Base-by-base conservation (phyloP, 2,888 invertebrate species). In the Netelia inedita region DNA sequence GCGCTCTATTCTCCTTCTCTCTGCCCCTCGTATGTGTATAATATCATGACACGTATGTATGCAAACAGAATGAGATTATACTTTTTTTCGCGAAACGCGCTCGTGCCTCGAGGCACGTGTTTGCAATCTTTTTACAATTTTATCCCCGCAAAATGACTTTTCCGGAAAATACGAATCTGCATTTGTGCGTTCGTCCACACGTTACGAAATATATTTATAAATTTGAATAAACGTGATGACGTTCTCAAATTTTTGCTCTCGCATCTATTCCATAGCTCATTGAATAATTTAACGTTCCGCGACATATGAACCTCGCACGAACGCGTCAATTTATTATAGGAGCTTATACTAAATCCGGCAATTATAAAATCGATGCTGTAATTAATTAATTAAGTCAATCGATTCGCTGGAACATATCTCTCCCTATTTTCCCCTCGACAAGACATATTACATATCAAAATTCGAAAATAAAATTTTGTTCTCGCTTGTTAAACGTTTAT, bases 21-120 rank as follows among this genome's bases (percentile, higher is more conserved):
- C 57, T 19, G 19, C 16, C 57, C 57, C 46, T 46, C 68, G 9
- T 16, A 6, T 43, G 41, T 59, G 74, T 75, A 41, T 41, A 65
- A 41, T 41, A 65, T 65, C 46, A 53, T 41, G 35, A 65, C 19
- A 23, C 74, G 19, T 65, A 65, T 53, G 74, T 75, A 75, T 75
- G 74, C 74, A 75, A 65, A 75, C 65, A 75, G 74, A 75, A 75
- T 63, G 65, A 63, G 65, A 75, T 75, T 73, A 73, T 63, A 63
- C 61, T 16, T 65, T 75, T 16, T 65, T 75, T 72, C 41, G 74
- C 63, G 74, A 53, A 65, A 59, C 59, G 53, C 21, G 59, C 43
- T 35, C 46, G 46, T 65, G 65, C 53, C n/a, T 65, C 11, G 19
- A 72, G 19, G 21, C 53, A 75, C 74, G 65, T 16, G 41, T 63